phyloP scores from a whole-genome alignment of 2,888 invertebrate species.

The Xanthia icteritia region DNA sequence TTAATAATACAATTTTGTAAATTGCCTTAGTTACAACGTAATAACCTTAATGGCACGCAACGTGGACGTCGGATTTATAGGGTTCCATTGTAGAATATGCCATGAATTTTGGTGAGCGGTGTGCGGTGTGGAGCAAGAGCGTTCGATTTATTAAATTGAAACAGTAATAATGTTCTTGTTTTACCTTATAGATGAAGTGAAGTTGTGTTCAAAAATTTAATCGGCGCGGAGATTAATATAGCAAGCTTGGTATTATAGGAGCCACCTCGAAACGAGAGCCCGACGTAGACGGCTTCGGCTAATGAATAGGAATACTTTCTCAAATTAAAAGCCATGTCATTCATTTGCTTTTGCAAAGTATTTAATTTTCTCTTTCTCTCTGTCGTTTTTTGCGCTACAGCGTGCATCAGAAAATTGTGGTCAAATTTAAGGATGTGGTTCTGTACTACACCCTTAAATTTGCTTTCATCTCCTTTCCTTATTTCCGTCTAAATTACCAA shows the following conservation, averaged over 20 bases:
- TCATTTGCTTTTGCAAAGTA: slow-evolving; percentile 53
- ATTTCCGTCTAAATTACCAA: no score
- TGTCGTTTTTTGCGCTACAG: slow-evolving; percentile 1
- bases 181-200: slow-evolving; percentile 22
- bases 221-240: slow-evolving; percentile 40
- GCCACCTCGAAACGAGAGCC: slow-evolving; percentile 21
- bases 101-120: slow-evolving; percentile 8
- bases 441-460: no score
- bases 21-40: slow-evolving; percentile 59
- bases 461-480: no score
- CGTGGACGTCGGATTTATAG: slow-evolving; percentile 38
- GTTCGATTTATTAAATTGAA: slow-evolving; percentile 34
- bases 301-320: slow-evolving; percentile 53
- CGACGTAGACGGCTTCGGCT: slow-evolving; percentile 37
- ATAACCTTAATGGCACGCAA: slow-evolving; percentile 65
- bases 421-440: no score
- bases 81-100: slow-evolving; percentile 24
- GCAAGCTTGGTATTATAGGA: slow-evolving; percentile 17
- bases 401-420: no score
- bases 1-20: slow-evolving; percentile 61
- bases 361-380: slow-evolving; percentile 43
- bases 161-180: slow-evolving; percentile 27
- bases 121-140: no score
- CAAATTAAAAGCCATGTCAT: slow-evolving; percentile 63
- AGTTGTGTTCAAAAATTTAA: slow-evolving; percentile 43